Conservation (phyloP, 2,797 vertebrate species). For the Tolypeutes matacus region DNA sequence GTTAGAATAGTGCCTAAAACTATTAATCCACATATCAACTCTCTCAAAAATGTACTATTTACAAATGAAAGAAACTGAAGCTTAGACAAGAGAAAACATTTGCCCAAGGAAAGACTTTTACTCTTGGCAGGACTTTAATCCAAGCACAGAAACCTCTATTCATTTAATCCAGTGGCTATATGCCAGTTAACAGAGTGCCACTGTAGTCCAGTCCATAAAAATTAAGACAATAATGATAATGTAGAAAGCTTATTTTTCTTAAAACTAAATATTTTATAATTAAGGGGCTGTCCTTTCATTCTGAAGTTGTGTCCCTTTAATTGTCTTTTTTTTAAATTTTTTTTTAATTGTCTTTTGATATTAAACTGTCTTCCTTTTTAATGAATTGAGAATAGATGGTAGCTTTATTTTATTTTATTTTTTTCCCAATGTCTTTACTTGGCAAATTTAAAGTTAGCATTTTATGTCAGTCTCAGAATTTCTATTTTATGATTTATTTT, state of each 20-base stretch:
- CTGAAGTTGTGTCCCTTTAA: background rate
- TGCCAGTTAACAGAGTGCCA: background rate
- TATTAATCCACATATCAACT: background rate
- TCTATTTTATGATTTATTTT: conserved; percentile 4
- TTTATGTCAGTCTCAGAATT: background rate
- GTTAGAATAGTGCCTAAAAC: background rate
- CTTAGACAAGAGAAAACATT: background rate
- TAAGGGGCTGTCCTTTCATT: background rate
- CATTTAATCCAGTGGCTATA: background rate
- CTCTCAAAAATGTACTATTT: background rate
- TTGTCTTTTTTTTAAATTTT: too few relatives aligned
- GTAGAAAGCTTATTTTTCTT: background rate
- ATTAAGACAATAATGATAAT: background rate
- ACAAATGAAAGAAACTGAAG: background rate
- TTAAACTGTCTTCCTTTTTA: background rate
- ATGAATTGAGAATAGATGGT: background rate
- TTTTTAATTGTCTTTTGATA: background rate
- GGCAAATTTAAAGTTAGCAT: background rate
- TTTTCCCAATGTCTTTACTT: background rate
- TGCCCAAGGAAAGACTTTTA: background rate
- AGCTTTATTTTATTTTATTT: background rate
- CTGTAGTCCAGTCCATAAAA: background rate
- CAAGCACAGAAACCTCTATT: background rate
- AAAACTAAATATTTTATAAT: background rate
- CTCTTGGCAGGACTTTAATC: background rate